Base-by-base conservation (phyloP, 2,797 vertebrate genomes). In the Galagoides demidoff region DNA sequence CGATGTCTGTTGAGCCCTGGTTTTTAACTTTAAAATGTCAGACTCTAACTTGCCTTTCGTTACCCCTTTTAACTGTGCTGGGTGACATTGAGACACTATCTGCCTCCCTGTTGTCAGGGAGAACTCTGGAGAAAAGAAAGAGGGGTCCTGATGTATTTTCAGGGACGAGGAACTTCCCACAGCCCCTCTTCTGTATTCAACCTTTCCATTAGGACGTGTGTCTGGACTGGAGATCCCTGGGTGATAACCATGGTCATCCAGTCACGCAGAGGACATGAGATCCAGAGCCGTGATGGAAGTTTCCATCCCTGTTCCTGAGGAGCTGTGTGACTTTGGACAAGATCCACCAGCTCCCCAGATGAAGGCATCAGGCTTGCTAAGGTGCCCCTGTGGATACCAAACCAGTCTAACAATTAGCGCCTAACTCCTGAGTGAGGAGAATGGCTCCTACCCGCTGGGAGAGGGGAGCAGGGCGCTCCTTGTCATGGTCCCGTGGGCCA, bases 1-100 rank as follows among this genome's bases (percentile, higher is more conserved):
- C 66, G 93, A 93, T 97, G 95, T 96, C 96, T 95, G 66, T 74
- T 89, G 93, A 90, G 31, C 49, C 8, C 23, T 96, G 49, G 8
- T 73, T 96, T 97, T 96, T 85, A 94, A 79, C 20, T 96, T 91
- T 95, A 95, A 97, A 93, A 83, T 63, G 27, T 76, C 89, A 96
- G 89, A 85, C 39, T 87, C 27, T 83, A 83, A 92, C 77, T 94
- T 64, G 81, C 55, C 94, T 66, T 43, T 90, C 49, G 49, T 79
- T 2, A 55, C 25, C 61, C 3, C 19, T 94, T 95, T 86, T 14
- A 27, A 93, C 86, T 89, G 45, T 55, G 85, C 87, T 59, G 49
- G 43, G 57, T 55, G 70, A 52, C 14, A 39, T 27, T 63, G 91
- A 71, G 45, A 52, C 0, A 0, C 19, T 43, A 31, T 17, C 20